These are phyloP conservation scores for Sinotaia quadrata DNA, from an alignment of 2,888 invertebrate genomes.

Conservation along the genomic window DNA sequence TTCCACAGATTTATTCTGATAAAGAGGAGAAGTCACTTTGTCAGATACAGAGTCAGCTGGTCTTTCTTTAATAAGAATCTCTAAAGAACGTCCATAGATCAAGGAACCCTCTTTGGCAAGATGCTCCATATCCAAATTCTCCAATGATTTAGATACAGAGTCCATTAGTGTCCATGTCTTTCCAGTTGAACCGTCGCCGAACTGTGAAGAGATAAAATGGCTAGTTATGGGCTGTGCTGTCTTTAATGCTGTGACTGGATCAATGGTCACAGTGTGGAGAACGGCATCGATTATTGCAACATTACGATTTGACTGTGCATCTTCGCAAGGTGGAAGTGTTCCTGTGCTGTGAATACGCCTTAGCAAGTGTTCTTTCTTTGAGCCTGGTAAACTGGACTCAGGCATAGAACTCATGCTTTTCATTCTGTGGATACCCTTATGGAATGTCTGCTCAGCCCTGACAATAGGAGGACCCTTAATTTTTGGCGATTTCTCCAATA, in stretches of 20 bases:
- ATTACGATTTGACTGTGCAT: not conserved
- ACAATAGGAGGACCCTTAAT: not conserved
- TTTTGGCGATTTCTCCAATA: constrained; percentile 1
- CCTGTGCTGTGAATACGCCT: constrained; percentile 14
- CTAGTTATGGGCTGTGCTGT: not conserved
- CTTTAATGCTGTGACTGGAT: constrained; percentile 3
- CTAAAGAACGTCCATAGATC: constrained; percentile 11
- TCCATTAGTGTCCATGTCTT: constrained; percentile 11
- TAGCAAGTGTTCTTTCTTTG: not conserved
- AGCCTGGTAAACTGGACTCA: not conserved
- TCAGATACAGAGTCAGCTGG: not conserved
- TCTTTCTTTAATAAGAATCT: constrained; percentile 10
- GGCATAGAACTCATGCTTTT: not conserved
- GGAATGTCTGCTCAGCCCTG: not conserved
- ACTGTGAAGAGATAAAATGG: too few species aligned
- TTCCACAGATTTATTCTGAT: not conserved
- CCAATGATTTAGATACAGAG: constrained; percentile 12
- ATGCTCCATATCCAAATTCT: constrained; percentile 4
- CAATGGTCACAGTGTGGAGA: constrained; percentile 19
- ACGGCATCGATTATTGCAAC: constrained; percentile 6
- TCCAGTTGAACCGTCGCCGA: too few species aligned
- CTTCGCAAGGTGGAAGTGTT: not conserved
- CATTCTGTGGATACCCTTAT: constrained; percentile 12
- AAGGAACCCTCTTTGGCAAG: constrained; percentile 7
- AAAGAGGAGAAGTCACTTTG: not conserved